These are phyloP conservation scores for Drosophila pseudotakahashii DNA, from an alignment of 2,888 invertebrate genomes.

Conservation along the genomic window DNA sequence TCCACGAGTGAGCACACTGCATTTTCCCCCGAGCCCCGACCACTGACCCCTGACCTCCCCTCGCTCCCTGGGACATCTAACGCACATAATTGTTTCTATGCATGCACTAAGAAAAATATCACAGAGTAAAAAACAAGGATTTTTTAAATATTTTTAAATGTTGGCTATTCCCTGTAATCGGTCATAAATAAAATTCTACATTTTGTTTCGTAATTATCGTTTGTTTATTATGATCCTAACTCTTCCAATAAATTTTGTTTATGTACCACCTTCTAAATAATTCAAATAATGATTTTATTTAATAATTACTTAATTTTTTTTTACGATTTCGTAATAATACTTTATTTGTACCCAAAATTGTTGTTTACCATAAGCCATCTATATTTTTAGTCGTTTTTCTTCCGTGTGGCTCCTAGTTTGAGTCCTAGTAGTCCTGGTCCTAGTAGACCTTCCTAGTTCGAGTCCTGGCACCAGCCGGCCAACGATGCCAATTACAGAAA, in stretches of 20 bases:
- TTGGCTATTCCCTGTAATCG: no score
- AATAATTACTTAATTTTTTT: no score
- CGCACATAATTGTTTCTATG: conserved; percentile 77
- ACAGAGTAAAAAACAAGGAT: no score
- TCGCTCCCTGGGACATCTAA: conserved; percentile 48
- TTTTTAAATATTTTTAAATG: no score
- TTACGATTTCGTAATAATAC: not conserved
- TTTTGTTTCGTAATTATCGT: no score
- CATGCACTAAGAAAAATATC: conserved; percentile 4
- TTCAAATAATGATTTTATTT: no score
- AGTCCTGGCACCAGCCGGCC: conserved; percentile 67
- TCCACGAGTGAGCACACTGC: conserved; percentile 62
- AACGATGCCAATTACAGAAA: conserved; percentile 79
- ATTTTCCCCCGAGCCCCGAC: conserved; percentile 20
- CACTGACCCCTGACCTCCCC: conserved; percentile 1
- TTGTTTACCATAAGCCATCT: not conserved
- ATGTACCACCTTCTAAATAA: no score
- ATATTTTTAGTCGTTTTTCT: not conserved
- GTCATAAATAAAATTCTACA: no score
- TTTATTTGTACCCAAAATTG: no score
- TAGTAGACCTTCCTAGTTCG: conserved; percentile 25
- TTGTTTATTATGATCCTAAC: no score
- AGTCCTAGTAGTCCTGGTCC: conserved; percentile 23
- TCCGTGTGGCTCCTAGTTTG: conserved; percentile 3
- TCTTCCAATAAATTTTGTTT: no score